A percentile compares a stretch with the other conserved stretches of the same genome.
Evolutionary conservation across 2,888 invertebrate species (phyloP).

Genomic region (Fragum fragum): DNA sequence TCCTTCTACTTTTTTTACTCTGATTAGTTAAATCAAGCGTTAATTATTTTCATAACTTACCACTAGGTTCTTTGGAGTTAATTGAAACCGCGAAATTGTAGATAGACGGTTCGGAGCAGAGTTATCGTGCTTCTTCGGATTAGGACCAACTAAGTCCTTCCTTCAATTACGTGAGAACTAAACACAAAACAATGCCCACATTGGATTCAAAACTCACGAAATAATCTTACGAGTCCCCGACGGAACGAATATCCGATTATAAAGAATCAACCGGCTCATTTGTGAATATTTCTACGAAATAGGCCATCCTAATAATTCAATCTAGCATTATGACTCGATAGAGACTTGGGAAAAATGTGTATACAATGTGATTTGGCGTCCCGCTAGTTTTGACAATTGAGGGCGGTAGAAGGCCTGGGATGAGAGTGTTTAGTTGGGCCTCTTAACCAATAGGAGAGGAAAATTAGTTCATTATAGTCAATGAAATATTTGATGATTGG

Average conservation of each 20-base stretch:
- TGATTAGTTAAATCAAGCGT: too few relatives aligned
- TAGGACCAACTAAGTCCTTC: conserved; percentile 44
- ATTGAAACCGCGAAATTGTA: too few relatives aligned
- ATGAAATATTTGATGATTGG: conserved; percentile 22
- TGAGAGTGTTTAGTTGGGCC: conserved; percentile 24
- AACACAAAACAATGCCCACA: conserved; percentile 42
- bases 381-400: conserved; percentile 7
- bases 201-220: conserved; percentile 23
- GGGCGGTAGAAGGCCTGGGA: not conserved
- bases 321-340: conserved; percentile 37
- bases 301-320: conserved; percentile 47
- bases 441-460: conserved; percentile 18
- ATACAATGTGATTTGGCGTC: conserved; percentile 22
- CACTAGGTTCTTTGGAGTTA: too few relatives aligned
- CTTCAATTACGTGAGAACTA: conserved; percentile 63
- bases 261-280: conserved; percentile 50
- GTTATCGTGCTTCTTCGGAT: conserved; percentile 41
- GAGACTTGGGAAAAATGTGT: conserved; percentile 23
- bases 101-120: not conserved
- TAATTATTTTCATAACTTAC: too few relatives aligned
- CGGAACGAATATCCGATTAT: conserved; percentile 60
- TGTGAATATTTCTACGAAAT: conserved; percentile 38
- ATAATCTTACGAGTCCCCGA: conserved; percentile 58
- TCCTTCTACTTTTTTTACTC: too few relatives aligned
- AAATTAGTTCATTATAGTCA: conserved; percentile 28